A percentile compares a stretch with the other conserved stretches of the same genome.
phyloP scores from a whole-genome alignment of 2,888 invertebrate genomes.

The Opisthograptis luteolata region DNA sequence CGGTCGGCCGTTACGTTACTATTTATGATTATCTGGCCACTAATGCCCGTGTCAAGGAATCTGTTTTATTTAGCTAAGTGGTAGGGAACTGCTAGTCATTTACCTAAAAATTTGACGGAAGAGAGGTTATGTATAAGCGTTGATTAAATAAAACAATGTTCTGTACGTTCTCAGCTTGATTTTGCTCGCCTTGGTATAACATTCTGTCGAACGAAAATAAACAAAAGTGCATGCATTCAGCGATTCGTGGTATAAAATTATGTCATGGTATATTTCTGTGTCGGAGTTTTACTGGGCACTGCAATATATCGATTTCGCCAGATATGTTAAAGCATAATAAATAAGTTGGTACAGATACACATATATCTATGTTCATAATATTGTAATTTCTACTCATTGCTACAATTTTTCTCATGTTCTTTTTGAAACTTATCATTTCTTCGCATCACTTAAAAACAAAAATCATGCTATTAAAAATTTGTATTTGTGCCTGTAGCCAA shows the following conservation, averaged over 20 bases:
- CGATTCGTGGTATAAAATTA: conserved; percentile 16
- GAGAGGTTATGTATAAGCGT: no score
- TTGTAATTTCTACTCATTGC: no score
- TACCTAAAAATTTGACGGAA: no score
- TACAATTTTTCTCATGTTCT: no score
- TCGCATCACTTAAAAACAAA: no score
- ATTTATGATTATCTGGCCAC: conserved; percentile 44
- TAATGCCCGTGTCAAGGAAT: conserved; percentile 37
- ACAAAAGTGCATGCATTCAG: conserved; percentile 12
- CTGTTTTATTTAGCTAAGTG: conserved; percentile 19
- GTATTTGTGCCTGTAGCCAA: no score
- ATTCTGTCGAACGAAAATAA: conserved; percentile 18
- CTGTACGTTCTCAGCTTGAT: neutral
- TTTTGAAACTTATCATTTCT: no score
- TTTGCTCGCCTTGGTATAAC: conserved; percentile 2
- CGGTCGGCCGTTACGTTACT: conserved; percentile 30
- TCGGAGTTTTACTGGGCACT: conserved; percentile 4
- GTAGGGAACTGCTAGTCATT: conserved; percentile 7
- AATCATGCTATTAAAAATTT: no score
- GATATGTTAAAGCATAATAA: no score
- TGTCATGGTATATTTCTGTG: conserved; percentile 16
- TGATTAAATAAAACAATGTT: no score
- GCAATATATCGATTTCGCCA: conserved; percentile 1
- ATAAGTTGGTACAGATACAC: neutral
- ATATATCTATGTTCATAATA: no score